Evolutionary conservation across 2,797 vertebrate species (phyloP).

Genomic region (Enteromius trimaculatus): DNA sequence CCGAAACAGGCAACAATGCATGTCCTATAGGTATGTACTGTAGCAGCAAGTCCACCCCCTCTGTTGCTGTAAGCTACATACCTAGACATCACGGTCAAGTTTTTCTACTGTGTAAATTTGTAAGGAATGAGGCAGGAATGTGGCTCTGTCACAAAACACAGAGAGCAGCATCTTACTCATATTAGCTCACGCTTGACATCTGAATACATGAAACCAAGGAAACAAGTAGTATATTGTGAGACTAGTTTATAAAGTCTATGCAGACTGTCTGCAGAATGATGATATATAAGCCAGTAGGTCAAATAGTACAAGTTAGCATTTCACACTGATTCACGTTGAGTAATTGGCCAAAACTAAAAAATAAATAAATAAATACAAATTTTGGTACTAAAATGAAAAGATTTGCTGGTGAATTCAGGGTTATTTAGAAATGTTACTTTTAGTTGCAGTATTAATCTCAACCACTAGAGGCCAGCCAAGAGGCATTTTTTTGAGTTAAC

Average conservation of each 20-base stretch:
- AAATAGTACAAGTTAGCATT: neutral
- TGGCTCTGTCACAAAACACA: slow-evolving; percentile 20
- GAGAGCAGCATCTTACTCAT: neutral
- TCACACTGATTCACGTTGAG: neutral
- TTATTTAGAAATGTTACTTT: neutral
- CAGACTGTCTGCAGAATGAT: neutral
- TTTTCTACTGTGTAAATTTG: slow-evolving; percentile 53
- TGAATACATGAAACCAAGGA: neutral
- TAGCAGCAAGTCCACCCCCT: neutral
- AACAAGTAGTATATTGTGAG: neutral
- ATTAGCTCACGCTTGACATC: neutral
- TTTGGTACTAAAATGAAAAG: neutral
- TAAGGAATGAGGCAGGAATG: slow-evolving; percentile 53
- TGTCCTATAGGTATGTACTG: slow-evolving; percentile 13
- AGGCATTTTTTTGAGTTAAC: neutral
- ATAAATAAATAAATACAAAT: neutral
- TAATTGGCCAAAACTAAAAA: neutral
- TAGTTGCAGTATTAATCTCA: slow-evolving; percentile 10
- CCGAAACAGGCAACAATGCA: neutral
- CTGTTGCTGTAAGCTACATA: slow-evolving; percentile 44
- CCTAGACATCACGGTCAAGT: slow-evolving; percentile 54
- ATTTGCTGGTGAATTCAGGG: neutral
- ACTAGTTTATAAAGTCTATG: neutral
- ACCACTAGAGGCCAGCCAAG: slow-evolving; percentile 43
- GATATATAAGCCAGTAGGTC: neutral